These are phyloP conservation scores for Sebastes variabilis DNA, from an alignment of 2,797 vertebrate species.

Conservation along the genomic window DNA sequence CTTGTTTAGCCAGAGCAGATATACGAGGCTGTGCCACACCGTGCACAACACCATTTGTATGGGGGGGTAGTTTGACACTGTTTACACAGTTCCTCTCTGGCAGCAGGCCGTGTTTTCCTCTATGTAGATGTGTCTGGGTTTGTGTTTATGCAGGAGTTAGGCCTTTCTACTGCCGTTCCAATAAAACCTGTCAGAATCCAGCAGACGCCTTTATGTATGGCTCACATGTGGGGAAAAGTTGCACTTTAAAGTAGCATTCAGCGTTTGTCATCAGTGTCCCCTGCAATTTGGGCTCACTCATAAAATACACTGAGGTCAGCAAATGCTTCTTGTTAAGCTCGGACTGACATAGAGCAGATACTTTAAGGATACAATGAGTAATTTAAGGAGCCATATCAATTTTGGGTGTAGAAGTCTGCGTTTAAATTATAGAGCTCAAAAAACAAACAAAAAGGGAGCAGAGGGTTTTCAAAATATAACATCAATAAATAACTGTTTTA, in stretches of 20 bases:
- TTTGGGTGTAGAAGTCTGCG: not conserved
- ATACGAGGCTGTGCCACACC: constrained; percentile 5
- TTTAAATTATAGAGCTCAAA: not conserved
- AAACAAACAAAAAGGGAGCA: not conserved
- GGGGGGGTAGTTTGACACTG: constrained; percentile 37
- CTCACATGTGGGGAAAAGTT: constrained; percentile 50
- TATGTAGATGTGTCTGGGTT: constrained; percentile 44
- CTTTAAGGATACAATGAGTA: constrained; percentile 1
- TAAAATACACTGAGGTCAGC: constrained; percentile 47
- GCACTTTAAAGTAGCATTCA: constrained; percentile 31
- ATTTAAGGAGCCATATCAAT: not conserved
- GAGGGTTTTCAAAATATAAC: not conserved
- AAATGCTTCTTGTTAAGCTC: constrained; percentile 18
- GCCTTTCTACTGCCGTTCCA: constrained; percentile 45
- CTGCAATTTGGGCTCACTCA: constrained; percentile 44
- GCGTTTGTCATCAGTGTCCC: constrained; percentile 19
- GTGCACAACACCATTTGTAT: not conserved
- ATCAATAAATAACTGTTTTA: not conserved
- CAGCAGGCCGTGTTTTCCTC: constrained; percentile 46
- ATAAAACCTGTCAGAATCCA: constrained; percentile 59
- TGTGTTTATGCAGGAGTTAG: constrained; percentile 59
- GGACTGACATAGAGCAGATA: not conserved
- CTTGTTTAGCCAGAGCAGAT: constrained; percentile 14
- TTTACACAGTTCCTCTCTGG: constrained; percentile 60
- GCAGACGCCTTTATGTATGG: constrained; percentile 38